Evolutionary conservation across 2,113 vertebrate genomes (phyloP), one percentile per base, ranked within the genome.

Genomic region (Urocolius indicus): DNA sequence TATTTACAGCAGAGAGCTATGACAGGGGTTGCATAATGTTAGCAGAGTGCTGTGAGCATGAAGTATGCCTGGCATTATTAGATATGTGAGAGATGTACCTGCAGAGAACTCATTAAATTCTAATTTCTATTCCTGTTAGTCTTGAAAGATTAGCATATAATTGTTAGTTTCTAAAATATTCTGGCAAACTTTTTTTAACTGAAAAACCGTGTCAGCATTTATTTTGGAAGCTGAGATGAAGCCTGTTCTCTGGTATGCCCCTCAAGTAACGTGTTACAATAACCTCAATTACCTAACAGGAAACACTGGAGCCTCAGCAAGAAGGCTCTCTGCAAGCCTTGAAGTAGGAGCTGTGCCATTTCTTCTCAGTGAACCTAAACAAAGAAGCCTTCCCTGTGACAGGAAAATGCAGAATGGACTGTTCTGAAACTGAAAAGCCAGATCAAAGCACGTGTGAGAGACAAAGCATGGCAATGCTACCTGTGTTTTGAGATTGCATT

Each of bases 81-180:
- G 87, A 89, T 82, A 84, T 11, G 80, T 94, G 91, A 82, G 93
- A 89, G 82, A 93, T 69, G 43, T 85, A 95, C 93, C 91, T 96
- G 91, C 78, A 95, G 77, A 96, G 82, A 79, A 79, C 75, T 95
- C 89, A 96, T 93, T 96, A 96, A 96, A 95, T 91, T 95, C 87
- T 87, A 13, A 95, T 82, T 95, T 87, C 93, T 95, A 93, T 95
- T 95, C 94, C 93, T 93, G 96, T 91, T 95, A 85, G 89, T 95
- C 96, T 96, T 94, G 95, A 97, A 95, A 87, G 90, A 95, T 74
- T 95, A 94, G 89, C 93, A 96, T 96, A 76, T 93, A 95, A 97
- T 94, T 95, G 87, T 95, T 87, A 69, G 84, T 74, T 94, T 97
- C 94, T 93, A 95, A 96, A 97, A 97, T 96, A 91, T 59, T 94